These are phyloP conservation scores for Gavialis gangeticus DNA, from an alignment of 2,113 vertebrate genomes.

Conservation along the genomic window DNA sequence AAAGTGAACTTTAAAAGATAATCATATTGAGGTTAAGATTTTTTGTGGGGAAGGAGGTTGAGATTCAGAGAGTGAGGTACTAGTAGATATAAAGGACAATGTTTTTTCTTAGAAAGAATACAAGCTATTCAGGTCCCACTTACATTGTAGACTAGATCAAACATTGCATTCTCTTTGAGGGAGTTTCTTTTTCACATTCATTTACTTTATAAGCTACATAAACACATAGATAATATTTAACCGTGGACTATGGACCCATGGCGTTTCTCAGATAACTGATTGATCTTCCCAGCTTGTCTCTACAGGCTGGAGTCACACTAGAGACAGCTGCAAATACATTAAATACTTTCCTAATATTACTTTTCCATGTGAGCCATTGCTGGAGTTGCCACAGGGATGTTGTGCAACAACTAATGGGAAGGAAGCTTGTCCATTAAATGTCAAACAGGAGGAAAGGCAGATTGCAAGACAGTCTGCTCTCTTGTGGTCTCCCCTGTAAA, in stretches of 20 bases:
- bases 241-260: background rate
- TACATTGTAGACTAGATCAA: too few relatives aligned
- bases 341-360: slow-evolving; percentile 38
- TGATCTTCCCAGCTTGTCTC: slow-evolving; percentile 28
- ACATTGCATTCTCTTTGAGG: background rate
- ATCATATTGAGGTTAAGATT: background rate
- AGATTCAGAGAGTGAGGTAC: background rate
- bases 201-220: background rate
- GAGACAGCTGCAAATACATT: slow-evolving; percentile 59
- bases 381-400: background rate
- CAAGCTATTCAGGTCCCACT: too few relatives aligned
- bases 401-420: background rate
- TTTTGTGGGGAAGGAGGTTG: background rate
- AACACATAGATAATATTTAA: background rate
- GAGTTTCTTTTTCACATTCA: background rate
- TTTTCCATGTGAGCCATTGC: slow-evolving; percentile 36
- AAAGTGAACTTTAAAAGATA: background rate
- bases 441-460: background rate
- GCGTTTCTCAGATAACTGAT: slow-evolving; percentile 16
- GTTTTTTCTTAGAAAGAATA: too few relatives aligned
- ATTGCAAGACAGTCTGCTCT: background rate
- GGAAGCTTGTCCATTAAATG: slow-evolving; percentile 31
- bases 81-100: too few relatives aligned
- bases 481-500: background rate
- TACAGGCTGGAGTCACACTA: slow-evolving; percentile 20